Evolutionary conservation across 2,797 vertebrate genomes (phyloP).

Genomic region (Melopsittacus undulatus): DNA sequence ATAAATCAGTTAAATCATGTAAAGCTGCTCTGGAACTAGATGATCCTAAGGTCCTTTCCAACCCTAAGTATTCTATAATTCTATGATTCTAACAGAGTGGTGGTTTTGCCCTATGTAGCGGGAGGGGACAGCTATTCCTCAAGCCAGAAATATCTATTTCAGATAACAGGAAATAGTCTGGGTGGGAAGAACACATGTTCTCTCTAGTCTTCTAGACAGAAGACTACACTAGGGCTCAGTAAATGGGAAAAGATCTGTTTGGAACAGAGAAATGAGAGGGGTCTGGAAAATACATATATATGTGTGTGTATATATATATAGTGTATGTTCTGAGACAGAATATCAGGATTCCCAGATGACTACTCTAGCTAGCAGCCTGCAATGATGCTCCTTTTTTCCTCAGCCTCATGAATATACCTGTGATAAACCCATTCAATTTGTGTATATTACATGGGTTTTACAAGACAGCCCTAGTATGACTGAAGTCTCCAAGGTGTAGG

Average conservation of each 20-base stretch:
- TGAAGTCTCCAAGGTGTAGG: neutral
- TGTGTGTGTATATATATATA: neutral
- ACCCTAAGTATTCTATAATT: neutral
- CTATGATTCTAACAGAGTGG: neutral
- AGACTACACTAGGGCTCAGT: neutral
- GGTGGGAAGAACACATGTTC: accelerated
- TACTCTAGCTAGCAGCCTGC: neutral
- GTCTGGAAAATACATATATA: neutral
- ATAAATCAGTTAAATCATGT: neutral
- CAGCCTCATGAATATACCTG: neutral
- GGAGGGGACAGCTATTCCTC: neutral
- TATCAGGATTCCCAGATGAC: neutral
- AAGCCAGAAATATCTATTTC: neutral
- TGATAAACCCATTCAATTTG: accelerated
- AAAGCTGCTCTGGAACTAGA: neutral
- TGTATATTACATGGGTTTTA: neutral
- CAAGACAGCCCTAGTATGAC: neutral
- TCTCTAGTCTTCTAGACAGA: neutral
- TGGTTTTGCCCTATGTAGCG: neutral
- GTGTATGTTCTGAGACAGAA: neutral
- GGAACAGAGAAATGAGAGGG: neutral
- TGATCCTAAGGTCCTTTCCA: neutral
- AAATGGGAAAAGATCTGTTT: neutral
- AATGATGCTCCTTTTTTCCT: neutral
- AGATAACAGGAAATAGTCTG: neutral